Base-by-base conservation (phyloP, 1,140 invertebrate genomes). In the Ceratosolen fusciceps region DNA sequence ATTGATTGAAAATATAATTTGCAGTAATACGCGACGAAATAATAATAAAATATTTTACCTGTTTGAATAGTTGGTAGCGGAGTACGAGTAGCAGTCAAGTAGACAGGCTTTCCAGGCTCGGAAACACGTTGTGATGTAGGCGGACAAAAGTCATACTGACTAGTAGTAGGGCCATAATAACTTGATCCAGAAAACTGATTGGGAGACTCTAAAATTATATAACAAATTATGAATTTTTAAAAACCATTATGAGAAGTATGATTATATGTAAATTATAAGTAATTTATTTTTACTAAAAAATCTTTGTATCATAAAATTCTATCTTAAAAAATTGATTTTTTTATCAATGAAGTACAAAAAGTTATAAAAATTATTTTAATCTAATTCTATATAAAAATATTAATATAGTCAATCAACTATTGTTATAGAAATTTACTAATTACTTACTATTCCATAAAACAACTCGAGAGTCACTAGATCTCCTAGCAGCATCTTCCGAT, bases 371-470 rank as follows among this genome's bases (percentile, higher is more conserved):
- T n/a, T n/a, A n/a, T n/a, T n/a, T n/a, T n/a, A n/a, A n/a, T n/a
- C n/a, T n/a, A n/a, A n/a, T n/a, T n/a, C n/a, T n/a, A n/a, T n/a
- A n/a, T n/a, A n/a, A n/a, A n/a, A n/a, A n/a, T n/a, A n/a, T n/a
- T n/a, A n/a, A n/a, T n/a, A n/a, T n/a, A n/a, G n/a, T n/a, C n/a
- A n/a, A n/a, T n/a, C n/a, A n/a, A n/a, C n/a, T n/a, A n/a, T n/a
- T n/a, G 43, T 9, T 47, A 47, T 7, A 47, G 7, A 47, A 16
- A 47, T 47, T 7, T 7, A 47, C 16, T 9, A 47, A 47, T 47
- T 47, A 81, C 94, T 94, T 91, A 96, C 95, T 95, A 90, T 95
- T 95, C 94, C 94, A 95, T 83, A 95, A 92, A 84, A 95, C 94
- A 82, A 93, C 93, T 86, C 94, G 92, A 83, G 93, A 92, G 92